Evolutionary conservation across 2,797 vertebrate species (phyloP), one percentile per base, ranked within the genome.

Genomic region (Pteropus rufus): DNA sequence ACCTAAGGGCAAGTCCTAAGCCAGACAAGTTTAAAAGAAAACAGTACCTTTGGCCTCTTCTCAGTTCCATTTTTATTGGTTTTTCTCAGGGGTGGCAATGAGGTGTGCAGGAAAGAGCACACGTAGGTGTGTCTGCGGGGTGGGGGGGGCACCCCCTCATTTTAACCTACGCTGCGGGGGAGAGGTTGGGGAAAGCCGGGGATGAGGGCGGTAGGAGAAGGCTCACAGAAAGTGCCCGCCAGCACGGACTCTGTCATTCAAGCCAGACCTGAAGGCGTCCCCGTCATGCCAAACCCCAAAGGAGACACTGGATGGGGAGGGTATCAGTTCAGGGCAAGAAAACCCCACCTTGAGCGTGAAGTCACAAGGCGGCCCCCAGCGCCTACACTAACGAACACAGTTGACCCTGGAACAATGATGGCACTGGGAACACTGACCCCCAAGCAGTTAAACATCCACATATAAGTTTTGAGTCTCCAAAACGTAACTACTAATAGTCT

Each of bases 111-210:
- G 46, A n/a, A 52, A 5, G 9, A 19, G 73, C 34, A 77, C 31
- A 44, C 4, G 36, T 0, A 16, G 14, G 24, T 5, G 24, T 36
- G 24, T 31, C 58, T n/a, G 34, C 29, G 7, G 0, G 2, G 15
- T 15, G 7, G 4, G 3, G 46, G 62, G 36, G 29, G 26, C 49
- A 12, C 12, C 31, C 64, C 5, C 0, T 3, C 29, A 46, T 19
- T 14, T 54, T 58, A 58, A 81, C 58, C 2, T 5, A 54, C 10
- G 21, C 21, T 41, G 16, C 31, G 12, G 16, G 24, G 76, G 16
- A 2, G 49, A 16, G 15, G 11, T 6, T 31, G 11, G 14, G 16
- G 24, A 69, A 9, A 2, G 12, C 34, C 23, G 12, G 16, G 29
- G 56, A 26, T 19, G 26, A 54, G 80, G 6, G 34, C 8, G 1